A percentile compares a stretch with the other conserved stretches of the same genome.
These are phyloP conservation scores for Lottia gigantea DNA, from an alignment of 2,888 invertebrate genomes.

Conservation along the genomic window DNA sequence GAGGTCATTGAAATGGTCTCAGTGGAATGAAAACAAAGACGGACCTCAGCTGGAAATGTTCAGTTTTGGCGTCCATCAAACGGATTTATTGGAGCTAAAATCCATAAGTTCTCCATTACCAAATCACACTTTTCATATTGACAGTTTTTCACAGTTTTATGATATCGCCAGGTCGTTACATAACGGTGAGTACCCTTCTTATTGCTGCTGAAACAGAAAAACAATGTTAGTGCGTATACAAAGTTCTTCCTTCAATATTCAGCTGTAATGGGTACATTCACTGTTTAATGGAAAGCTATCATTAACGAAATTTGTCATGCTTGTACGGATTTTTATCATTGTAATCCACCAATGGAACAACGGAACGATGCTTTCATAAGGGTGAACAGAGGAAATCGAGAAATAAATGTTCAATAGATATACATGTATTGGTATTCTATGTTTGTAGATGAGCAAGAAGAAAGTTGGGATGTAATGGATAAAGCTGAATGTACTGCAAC, in stretches of 20 bases:
- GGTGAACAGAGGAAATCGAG: too few relatives aligned
- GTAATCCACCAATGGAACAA: too few relatives aligned
- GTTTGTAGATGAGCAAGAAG: constrained; percentile 35
- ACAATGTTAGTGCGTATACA: too few relatives aligned
- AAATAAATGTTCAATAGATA: neutral
- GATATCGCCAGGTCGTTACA: constrained; percentile 42
- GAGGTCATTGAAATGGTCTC: constrained; percentile 38
- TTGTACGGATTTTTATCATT: too few relatives aligned
- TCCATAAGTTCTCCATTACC: constrained; percentile 39
- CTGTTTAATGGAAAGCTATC: too few relatives aligned
- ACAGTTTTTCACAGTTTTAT: constrained; percentile 38
- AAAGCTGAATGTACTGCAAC: constrained; percentile 16
- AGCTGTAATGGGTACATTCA: too few relatives aligned
- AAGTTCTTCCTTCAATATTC: too few relatives aligned
- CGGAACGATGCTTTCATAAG: too few relatives aligned
- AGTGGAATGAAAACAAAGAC: constrained; percentile 33
- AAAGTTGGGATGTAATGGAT: constrained; percentile 35
- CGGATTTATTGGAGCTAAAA: constrained; percentile 38
- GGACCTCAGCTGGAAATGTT: constrained; percentile 52
- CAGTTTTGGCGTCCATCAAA: constrained; percentile 44
- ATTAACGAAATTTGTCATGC: too few relatives aligned
- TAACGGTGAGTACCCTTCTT: constrained; percentile 31
- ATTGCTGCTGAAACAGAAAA: too few relatives aligned
- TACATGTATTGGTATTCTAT: neutral
- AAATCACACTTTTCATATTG: constrained; percentile 43